These are phyloP conservation scores for Oriolus oriolus DNA, from an alignment of 2,113 vertebrate species.

Conservation along the genomic window DNA sequence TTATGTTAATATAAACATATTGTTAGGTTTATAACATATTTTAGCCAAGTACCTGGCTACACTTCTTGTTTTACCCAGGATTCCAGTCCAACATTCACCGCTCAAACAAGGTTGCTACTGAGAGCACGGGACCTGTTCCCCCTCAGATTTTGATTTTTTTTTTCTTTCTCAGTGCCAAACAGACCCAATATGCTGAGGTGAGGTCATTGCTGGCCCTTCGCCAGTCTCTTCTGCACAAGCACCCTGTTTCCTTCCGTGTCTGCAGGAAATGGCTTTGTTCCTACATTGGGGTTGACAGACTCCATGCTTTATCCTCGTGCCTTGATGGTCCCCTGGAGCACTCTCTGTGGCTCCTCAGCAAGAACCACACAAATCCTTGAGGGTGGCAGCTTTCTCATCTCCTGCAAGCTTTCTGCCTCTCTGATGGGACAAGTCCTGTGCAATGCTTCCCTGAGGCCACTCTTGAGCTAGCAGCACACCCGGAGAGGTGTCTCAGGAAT, in stretches of 20 bases:
- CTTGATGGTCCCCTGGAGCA: not conserved
- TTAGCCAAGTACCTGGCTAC: not conserved
- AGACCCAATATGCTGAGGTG: not conserved
- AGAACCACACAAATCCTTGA: not conserved
- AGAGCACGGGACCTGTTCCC: not conserved
- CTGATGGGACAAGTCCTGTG: not conserved
- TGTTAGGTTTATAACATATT: no score
- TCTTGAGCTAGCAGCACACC: not conserved
- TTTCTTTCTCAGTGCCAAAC: not conserved
- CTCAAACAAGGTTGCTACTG: not conserved
- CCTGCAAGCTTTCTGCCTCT: not conserved
- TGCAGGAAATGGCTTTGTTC: not conserved
- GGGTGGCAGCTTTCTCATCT: not conserved
- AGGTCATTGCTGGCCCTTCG: not conserved
- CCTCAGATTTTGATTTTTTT: not conserved
- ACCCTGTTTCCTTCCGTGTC: not conserved
- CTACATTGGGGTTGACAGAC: not conserved
- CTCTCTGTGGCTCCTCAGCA: not conserved
- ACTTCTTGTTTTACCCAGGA: not conserved
- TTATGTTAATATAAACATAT: no score
- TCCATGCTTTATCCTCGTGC: not conserved
- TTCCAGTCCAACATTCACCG: accelerated
- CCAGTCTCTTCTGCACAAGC: not conserved
- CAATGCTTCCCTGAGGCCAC: not conserved
- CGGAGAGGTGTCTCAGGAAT: not conserved